Evolutionary conservation across 2,113 vertebrate genomes (phyloP).

Genomic region (Lichenostomus cassidix): DNA sequence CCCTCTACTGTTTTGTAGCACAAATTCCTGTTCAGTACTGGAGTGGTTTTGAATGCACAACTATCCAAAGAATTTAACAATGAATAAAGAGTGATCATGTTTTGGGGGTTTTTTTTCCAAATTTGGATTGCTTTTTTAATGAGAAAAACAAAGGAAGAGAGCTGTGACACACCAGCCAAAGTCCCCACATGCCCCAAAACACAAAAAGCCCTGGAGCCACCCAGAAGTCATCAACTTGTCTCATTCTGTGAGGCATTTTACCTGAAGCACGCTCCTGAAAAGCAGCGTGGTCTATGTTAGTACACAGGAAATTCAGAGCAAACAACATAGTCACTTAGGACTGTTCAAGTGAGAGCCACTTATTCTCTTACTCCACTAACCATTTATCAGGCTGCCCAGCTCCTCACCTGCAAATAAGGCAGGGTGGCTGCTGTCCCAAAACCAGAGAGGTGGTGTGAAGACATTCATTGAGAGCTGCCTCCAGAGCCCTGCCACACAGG

Average conservation of each 20-base stretch:
- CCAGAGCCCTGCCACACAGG: background rate
- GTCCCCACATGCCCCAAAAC: background rate
- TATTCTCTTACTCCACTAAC: background rate
- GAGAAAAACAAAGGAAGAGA: background rate
- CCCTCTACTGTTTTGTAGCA: background rate
- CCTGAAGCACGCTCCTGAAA: background rate
- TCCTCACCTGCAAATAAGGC: background rate
- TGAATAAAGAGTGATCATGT: background rate
- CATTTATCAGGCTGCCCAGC: background rate
- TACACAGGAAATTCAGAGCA: background rate
- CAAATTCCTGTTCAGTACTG: background rate
- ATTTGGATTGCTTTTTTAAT: background rate
- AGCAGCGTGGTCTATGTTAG: fast-evolving
- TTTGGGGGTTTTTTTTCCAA: background rate
- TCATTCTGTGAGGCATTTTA: background rate
- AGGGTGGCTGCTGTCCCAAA: background rate
- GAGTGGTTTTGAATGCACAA: background rate
- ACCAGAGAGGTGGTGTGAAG: background rate
- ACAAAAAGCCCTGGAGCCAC: background rate
- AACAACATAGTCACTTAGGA: background rate
- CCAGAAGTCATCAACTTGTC: background rate
- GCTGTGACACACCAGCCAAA: background rate
- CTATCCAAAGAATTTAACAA: background rate
- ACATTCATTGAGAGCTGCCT: background rate
- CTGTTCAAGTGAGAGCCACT: background rate